Evolutionary conservation across 2,113 vertebrate species (phyloP).

Genomic region (Leiothrix lutea): DNA sequence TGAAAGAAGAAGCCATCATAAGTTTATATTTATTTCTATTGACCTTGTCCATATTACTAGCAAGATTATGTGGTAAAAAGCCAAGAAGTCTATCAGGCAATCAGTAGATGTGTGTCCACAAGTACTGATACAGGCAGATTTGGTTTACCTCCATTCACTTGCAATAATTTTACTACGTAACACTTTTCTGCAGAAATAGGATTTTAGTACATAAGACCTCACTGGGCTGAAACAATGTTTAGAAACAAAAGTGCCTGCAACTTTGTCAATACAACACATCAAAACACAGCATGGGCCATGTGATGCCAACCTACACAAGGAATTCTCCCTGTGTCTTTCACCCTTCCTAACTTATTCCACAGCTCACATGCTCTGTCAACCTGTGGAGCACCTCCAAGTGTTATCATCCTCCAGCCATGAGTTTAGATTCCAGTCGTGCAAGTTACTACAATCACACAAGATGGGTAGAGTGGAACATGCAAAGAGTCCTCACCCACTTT

Average conservation of each 20-base stretch:
- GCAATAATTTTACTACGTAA: not conserved
- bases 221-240: not conserved
- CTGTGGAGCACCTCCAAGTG: not conserved
- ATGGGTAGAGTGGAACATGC: fast-evolving
- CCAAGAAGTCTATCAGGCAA: not conserved
- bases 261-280: not conserved
- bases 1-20: not conserved
- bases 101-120: not conserved
- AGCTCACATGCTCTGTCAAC: not conserved
- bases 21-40: not conserved
- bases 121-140: not conserved
- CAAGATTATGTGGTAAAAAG: conserved; percentile 41
- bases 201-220: not conserved
- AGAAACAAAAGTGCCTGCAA: not conserved
- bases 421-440: not conserved
- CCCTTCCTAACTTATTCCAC: not conserved
- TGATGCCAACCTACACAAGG: not conserved
- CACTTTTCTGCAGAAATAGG: not conserved
- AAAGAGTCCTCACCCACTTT: not conserved
- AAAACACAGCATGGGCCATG: not conserved
- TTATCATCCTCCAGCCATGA: not conserved
- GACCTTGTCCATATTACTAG: not conserved
- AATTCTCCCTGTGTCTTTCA: not conserved
- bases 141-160: not conserved
- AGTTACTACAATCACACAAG: not conserved